phyloP scores from a whole-genome alignment of 2,888 invertebrate genomes.

The Lacanobia oleracea region DNA sequence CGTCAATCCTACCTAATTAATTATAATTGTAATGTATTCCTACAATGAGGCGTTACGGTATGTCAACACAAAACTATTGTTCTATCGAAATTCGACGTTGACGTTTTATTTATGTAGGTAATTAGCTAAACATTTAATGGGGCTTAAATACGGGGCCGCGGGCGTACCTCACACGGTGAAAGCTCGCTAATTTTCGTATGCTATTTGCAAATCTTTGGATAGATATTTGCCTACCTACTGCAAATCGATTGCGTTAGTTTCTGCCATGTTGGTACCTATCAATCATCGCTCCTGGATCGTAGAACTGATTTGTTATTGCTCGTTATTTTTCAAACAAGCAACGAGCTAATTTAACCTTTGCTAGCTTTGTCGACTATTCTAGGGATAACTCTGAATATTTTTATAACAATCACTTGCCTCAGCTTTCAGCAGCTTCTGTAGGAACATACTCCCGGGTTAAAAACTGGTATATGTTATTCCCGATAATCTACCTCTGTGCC shows the following conservation, averaged over 20 bases:
- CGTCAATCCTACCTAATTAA: conserved; percentile 2
- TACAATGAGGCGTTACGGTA: not conserved
- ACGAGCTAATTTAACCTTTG: no score
- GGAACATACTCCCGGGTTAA: no score
- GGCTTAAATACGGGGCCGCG: not conserved
- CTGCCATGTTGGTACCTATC: no score
- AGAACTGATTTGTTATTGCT: no score
- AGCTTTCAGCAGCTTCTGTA: no score
- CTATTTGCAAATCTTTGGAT: not conserved
- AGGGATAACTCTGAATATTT: no score
- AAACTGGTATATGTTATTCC: no score
- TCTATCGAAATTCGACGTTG: conserved; percentile 3
- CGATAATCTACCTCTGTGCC: no score
- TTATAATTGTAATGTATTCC: conserved; percentile 11
- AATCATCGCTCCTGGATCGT: not conserved
- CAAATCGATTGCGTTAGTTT: not conserved
- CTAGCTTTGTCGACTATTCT: no score
- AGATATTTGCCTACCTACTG: no score
- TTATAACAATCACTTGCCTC: no score
- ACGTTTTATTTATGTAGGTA: conserved; percentile 6
- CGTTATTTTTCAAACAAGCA: no score
- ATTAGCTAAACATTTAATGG: not conserved
- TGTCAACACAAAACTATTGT: conserved; percentile 23
- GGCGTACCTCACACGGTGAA: not conserved
- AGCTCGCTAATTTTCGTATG: not conserved